Base-by-base conservation (phyloP, 2,888 invertebrate species). In the Strigamia transsilvanica region DNA sequence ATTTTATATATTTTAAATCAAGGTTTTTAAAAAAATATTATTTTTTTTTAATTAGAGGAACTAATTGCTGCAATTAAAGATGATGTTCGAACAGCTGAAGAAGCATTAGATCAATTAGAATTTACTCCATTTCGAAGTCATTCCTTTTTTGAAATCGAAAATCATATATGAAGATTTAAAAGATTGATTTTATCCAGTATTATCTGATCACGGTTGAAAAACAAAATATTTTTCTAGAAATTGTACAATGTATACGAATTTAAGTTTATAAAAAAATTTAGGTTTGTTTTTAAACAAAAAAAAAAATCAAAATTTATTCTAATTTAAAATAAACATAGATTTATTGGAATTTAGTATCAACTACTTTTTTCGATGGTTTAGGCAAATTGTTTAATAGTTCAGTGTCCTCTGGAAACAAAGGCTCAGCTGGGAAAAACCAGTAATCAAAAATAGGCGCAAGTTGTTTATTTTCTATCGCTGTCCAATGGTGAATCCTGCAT, bases 401-500 rank as follows among this genome's bases (percentile, higher is more conserved):
- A 81, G 87, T 86, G 83, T 91, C 90, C 85, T 91, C 91, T 7
- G 89, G 87, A 84, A 93, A 91, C 32, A 94, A 88, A 0, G 93
- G 88, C 84, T 92, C 91, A 21, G 86, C 85, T 9, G 90, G 89
- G 85, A 89, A 87, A 84, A 90, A 90, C 91, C 92, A 85, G 79
- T 84, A 85, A 66, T 90, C 87, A 21, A 85, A 85, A 2, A 89
- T 87, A 83, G 88, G 89, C 5, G 91, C 91, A 84, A 94, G 86
- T 82, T 92, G 89, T 5, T 93, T 92, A 51, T 90, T 88, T 3
- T 89, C 87, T 84, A 92, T 91, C 5, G 91, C 91, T 82, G 92
- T 92, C 93, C 93, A 93, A 86, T 96, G 96, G 87, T 93, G 92
- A 82, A 96, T 90, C 84, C 92, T 90, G 87, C 95, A 95, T 84